Percentiles rank a stretch among this genome's conserved stretches.
Evolutionary conservation across 1,140 invertebrate species (phyloP).

Genomic region (Pogonomyrmex barbatus): DNA sequence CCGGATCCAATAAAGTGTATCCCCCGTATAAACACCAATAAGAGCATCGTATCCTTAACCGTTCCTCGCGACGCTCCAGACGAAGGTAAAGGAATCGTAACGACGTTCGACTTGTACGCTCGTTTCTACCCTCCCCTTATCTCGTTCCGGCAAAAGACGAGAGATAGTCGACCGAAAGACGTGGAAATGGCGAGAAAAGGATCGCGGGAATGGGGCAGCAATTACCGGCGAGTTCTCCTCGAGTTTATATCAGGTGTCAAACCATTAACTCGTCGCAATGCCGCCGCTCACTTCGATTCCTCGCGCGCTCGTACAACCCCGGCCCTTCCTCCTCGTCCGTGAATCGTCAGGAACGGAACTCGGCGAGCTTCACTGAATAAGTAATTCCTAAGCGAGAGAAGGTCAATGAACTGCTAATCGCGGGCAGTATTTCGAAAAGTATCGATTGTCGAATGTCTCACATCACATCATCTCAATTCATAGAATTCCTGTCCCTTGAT

Average conservation of each 20-base stretch:
- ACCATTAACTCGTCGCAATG: conserved; percentile 67
- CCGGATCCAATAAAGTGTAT: conserved; percentile 33
- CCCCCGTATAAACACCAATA: conserved; percentile 41
- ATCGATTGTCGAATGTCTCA: neutral
- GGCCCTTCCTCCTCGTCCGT: conserved; percentile 9
- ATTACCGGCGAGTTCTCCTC: conserved; percentile 54
- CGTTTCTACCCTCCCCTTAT: conserved; percentile 15
- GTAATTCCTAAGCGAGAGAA: conserved; percentile 37
- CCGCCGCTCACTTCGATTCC: conserved; percentile 48
- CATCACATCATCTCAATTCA: too few relatives aligned
- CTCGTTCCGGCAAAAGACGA: conserved; percentile 29
- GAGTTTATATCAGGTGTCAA: conserved; percentile 66
- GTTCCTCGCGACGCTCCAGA: conserved; percentile 32
- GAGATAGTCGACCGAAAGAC: conserved; percentile 54
- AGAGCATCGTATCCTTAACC: conserved; percentile 34
- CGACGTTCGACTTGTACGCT: conserved; percentile 47
- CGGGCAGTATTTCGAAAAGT: neutral
- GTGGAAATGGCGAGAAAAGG: conserved; percentile 51
- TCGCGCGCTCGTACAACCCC: neutral
- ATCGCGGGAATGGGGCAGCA: conserved; percentile 54
- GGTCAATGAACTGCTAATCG: conserved; percentile 42
- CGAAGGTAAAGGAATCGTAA: conserved; percentile 51
- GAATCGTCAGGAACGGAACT: conserved; percentile 25
- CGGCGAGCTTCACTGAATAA: conserved; percentile 38
- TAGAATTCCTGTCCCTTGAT: too few relatives aligned